phyloP scores from a whole-genome alignment of 2,888 invertebrate species.

The Drosophila limbata region DNA sequence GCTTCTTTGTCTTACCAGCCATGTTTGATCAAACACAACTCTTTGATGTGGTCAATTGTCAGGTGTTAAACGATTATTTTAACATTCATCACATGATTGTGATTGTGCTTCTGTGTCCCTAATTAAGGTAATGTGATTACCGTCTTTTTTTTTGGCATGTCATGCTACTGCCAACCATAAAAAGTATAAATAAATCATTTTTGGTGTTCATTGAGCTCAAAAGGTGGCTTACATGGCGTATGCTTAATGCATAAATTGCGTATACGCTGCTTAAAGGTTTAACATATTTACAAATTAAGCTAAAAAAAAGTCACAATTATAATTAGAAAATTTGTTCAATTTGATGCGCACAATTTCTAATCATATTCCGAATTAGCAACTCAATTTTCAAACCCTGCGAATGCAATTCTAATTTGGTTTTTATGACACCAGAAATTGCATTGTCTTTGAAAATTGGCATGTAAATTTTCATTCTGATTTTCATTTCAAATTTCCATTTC shows the following conservation, averaged over 20 bases:
- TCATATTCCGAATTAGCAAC: slow-evolving; percentile 17
- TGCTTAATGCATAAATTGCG: slow-evolving; percentile 8
- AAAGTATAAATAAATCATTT: background rate
- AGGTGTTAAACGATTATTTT: slow-evolving; percentile 44
- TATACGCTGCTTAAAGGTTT: background rate
- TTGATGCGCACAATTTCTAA: slow-evolving; percentile 17
- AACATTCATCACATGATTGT: slow-evolving; percentile 23
- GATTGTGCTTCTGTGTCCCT: slow-evolving; percentile 9
- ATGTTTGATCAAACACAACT: slow-evolving; percentile 21
- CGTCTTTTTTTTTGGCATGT: slow-evolving; percentile 20
- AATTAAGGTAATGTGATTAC: slow-evolving; percentile 44
- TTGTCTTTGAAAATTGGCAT: slow-evolving; percentile 44
- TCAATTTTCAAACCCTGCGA: slow-evolving; percentile 35
- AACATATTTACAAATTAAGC: background rate
- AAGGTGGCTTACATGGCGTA: slow-evolving; percentile 18
- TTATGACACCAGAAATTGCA: slow-evolving; percentile 43
- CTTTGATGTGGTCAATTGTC: slow-evolving; percentile 43
- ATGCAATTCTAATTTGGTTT: slow-evolving; percentile 40
- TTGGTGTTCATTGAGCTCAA: slow-evolving; percentile 1
- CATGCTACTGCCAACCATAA: slow-evolving; percentile 9
- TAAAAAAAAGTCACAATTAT: background rate
- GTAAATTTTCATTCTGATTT: slow-evolving; percentile 35
- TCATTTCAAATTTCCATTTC: slow-evolving; percentile 37
- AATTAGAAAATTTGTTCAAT: slow-evolving; percentile 12
- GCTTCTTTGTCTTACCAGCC: background rate